phyloP scores from a whole-genome alignment of 2,888 invertebrate genomes.

The Parthenolecanium corni region DNA sequence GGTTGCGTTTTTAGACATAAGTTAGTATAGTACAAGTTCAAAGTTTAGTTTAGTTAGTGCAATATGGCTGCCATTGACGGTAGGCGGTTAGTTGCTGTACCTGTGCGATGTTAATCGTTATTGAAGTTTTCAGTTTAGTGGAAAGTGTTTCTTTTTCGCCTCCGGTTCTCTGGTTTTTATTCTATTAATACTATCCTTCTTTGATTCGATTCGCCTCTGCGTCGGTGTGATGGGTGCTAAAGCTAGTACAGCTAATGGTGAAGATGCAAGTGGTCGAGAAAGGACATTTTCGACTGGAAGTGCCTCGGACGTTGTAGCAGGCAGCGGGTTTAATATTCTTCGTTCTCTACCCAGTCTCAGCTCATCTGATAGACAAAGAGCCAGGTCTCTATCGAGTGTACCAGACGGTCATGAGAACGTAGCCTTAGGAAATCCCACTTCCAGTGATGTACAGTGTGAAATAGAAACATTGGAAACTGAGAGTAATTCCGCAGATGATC shows the following conservation, averaged over 20 bases:
- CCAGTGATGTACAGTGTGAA: constrained; percentile 47
- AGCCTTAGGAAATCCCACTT: constrained; percentile 43
- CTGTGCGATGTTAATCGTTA: not conserved
- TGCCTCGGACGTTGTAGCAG: constrained; percentile 51
- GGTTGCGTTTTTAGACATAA: too few relatives aligned
- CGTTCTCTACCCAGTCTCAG: constrained; percentile 58
- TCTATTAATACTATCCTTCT: too few relatives aligned
- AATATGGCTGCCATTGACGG: constrained; percentile 17
- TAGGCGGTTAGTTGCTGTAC: constrained; percentile 11
- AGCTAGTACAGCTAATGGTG: constrained; percentile 67
- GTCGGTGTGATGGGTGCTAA: constrained; percentile 62
- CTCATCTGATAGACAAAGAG: constrained; percentile 67
- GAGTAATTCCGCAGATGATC: constrained; percentile 57
- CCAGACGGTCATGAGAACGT: constrained; percentile 54
- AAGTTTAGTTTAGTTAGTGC: not conserved
- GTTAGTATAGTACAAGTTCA: too few relatives aligned
- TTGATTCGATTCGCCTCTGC: not conserved
- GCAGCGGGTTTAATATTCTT: constrained; percentile 53
- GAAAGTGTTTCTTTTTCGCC: not conserved
- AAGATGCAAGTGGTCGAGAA: constrained; percentile 55
- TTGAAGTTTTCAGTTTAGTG: not conserved
- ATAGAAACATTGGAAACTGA: constrained; percentile 55
- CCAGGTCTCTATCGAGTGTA: constrained; percentile 69
- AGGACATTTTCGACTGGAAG: constrained; percentile 66
- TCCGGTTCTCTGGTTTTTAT: not conserved